phyloP scores from a whole-genome alignment of 1,140 invertebrate genomes.

The Sinonovacula constricta region DNA sequence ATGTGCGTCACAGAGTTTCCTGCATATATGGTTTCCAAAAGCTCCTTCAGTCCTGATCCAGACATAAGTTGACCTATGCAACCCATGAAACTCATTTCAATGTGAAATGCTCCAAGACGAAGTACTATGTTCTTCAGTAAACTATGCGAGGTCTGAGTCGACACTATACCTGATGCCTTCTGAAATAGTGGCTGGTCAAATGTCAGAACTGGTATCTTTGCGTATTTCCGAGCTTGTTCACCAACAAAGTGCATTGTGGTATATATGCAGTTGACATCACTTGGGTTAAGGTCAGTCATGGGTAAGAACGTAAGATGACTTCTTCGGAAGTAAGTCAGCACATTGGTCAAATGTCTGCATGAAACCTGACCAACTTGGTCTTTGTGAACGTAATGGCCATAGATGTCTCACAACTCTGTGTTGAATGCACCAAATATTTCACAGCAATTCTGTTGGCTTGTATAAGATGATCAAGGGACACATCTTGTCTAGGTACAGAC shows the following conservation, averaged over 20 bases:
- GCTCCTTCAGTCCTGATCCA: constrained; percentile 55
- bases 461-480: constrained; percentile 2
- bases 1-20: constrained; percentile 70
- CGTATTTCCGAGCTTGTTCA: too few species aligned
- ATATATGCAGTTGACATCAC: constrained; percentile 61
- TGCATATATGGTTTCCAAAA: constrained; percentile 57
- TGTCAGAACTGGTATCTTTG: constrained; percentile 58
- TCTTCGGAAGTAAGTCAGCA: constrained; percentile 54
- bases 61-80: constrained; percentile 59
- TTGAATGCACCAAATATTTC: too few species aligned
- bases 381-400: too few species aligned
- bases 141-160: constrained; percentile 18
- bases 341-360: constrained; percentile 45
- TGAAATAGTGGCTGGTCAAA: constrained; percentile 65
- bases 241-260: constrained; percentile 31
- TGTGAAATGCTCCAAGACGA: constrained; percentile 55
- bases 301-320: constrained; percentile 61
- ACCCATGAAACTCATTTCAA: constrained; percentile 58
- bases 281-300: constrained; percentile 66
- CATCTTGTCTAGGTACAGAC: background rate
- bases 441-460: background rate
- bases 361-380: constrained; percentile 30
- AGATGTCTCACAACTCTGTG: constrained; percentile 2
- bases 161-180: constrained; percentile 56
- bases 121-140: constrained; percentile 28